phyloP scores from a whole-genome alignment of 2,113 vertebrate genomes.

The Coracopsis vasa region DNA sequence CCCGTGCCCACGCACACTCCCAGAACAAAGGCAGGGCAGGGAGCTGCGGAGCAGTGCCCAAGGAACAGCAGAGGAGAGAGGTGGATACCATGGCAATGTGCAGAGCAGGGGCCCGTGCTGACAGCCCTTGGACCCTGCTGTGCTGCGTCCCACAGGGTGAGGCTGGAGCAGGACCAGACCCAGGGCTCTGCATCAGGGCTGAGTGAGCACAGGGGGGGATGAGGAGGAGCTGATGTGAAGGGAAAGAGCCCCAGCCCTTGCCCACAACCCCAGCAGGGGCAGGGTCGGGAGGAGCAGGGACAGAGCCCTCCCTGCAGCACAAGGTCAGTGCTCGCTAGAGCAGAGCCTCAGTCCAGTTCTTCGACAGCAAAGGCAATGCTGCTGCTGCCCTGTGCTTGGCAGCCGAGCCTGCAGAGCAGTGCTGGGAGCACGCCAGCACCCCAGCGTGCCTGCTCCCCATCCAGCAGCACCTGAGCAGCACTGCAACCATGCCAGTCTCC shows the following conservation, averaged over 20 bases:
- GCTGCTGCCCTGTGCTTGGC: neutral
- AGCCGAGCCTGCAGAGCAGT: neutral
- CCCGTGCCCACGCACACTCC: neutral
- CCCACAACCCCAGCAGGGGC: neutral
- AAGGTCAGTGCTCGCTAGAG: neutral
- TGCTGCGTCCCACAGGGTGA: neutral
- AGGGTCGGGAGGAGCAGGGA: fast-evolving
- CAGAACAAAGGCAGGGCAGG: neutral
- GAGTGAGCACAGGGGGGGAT: neutral
- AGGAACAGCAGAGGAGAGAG: neutral
- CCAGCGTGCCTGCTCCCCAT: neutral
- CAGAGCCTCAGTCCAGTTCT: neutral
- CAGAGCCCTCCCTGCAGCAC: neutral
- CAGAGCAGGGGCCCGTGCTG: neutral
- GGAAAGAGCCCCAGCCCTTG: neutral
- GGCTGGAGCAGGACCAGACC: neutral
- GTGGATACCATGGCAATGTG: neutral
- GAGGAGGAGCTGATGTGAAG: neutral
- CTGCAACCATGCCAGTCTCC: neutral
- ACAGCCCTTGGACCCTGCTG: neutral
- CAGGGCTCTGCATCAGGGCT: no score
- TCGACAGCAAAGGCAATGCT: neutral
- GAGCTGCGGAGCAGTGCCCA: neutral
- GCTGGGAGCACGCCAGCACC: neutral
- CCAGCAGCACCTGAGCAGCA: neutral